Conservation (phyloP, 2,888 invertebrate species). For the Drosophila quasianomalipes region DNA sequence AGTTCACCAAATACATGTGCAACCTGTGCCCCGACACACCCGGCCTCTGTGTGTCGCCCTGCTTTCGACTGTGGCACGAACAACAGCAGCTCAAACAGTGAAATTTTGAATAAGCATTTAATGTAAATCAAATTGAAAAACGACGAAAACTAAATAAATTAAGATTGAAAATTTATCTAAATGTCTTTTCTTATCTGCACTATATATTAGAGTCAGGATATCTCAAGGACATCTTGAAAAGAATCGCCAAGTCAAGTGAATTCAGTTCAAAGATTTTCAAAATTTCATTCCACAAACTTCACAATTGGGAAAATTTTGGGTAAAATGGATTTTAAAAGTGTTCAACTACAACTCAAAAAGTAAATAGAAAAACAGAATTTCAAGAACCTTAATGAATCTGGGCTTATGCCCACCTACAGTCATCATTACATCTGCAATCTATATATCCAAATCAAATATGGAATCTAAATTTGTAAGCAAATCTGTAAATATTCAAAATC, state of each 20-base stretch:
- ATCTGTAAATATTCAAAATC: neutral
- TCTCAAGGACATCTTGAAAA: neutral
- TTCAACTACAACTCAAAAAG: neutral
- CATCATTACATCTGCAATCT: neutral
- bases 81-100: conserved; percentile 34
- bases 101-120: conserved; percentile 4
- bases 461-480: neutral
- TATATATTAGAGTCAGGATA: neutral
- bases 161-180: neutral
- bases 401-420: neutral
- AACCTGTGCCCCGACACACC: conserved; percentile 66
- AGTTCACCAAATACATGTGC: conserved; percentile 68
- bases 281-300: neutral
- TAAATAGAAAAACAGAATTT: neutral
- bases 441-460: neutral
- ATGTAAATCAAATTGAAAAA: conserved; percentile 2
- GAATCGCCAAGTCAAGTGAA: neutral
- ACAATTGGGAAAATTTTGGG: neutral
- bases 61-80: conserved; percentile 72
- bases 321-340: neutral
- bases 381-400: neutral
- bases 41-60: conserved; percentile 68
- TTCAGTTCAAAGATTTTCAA: neutral
- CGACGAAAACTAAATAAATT: neutral
- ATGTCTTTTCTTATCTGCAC: neutral